Percentiles rank a stretch among this genome's conserved stretches.
phyloP scores from a whole-genome alignment of 92 coral and sea anemone genomes.

The Porites divaricata region DNA sequence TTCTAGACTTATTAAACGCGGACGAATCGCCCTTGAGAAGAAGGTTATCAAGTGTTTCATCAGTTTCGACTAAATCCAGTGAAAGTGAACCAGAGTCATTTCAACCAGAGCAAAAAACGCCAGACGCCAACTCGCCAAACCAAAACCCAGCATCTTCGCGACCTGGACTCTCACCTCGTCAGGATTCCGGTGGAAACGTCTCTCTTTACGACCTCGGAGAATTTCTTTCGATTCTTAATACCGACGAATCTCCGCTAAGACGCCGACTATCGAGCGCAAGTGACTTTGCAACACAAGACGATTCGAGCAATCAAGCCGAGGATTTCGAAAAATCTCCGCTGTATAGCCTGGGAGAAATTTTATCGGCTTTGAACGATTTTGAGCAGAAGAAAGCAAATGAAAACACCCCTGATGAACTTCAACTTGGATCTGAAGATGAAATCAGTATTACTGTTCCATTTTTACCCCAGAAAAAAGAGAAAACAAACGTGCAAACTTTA shows the following conservation, averaged over 20 bases:
- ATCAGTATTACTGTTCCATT: conserved; percentile 25
- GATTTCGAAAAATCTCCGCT: conserved; percentile 63
- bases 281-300: background rate
- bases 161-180: conserved; percentile 72
- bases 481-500: background rate
- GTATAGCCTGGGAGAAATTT: conserved; percentile 70
- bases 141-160: conserved; percentile 12
- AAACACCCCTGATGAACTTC: background rate
- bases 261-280: conserved; percentile 72
- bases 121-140: background rate
- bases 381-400: conserved; percentile 25
- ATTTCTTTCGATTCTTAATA: conserved; percentile 73
- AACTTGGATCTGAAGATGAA: conserved; percentile 11
- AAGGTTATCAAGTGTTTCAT: conserved; percentile 54
- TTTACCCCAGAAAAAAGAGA: conserved; percentile 10
- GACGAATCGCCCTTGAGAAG: conserved; percentile 72
- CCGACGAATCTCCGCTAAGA: conserved; percentile 79
- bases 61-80: conserved; percentile 28
- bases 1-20: conserved; percentile 63
- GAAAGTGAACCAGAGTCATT: conserved; percentile 8
- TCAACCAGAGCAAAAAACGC: background rate
- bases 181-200: conserved; percentile 75
- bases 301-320: conserved; percentile 12
- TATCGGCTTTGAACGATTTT: conserved; percentile 69
- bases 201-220: conserved; percentile 82